Conservation (phyloP, 2,113 vertebrate genomes). For the Aleadryas rufinucha region DNA sequence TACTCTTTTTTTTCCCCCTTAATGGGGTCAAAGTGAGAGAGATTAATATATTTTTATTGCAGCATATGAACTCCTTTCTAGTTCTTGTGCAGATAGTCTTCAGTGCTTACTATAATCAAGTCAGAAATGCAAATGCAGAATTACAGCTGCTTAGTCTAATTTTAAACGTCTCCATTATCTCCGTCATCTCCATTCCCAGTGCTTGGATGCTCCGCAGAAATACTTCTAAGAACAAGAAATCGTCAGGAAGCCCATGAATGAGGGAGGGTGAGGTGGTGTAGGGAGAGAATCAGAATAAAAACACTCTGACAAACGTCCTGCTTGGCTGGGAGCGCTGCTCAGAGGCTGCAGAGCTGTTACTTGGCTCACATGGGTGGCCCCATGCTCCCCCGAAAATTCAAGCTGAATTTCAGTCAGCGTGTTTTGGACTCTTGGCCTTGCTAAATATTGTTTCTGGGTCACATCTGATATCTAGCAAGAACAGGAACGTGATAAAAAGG, state of each 20-base stretch:
- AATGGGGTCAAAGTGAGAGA: neutral
- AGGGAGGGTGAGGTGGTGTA: neutral
- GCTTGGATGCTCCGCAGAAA: neutral
- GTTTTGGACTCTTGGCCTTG: neutral
- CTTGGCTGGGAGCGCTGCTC: neutral
- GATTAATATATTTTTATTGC: neutral
- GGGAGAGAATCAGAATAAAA: neutral
- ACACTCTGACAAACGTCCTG: neutral
- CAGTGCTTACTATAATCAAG: constrained; percentile 53
- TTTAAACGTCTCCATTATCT: constrained; percentile 38
- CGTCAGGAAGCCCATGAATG: constrained; percentile 8
- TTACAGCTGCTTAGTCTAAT: constrained; percentile 60
- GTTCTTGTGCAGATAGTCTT: neutral
- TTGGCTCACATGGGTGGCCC: neutral
- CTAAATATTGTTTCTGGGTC: neutral
- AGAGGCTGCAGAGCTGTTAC: neutral
- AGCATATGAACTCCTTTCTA: neutral
- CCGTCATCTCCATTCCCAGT: neutral
- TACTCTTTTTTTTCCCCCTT: neutral
- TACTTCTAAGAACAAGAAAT: constrained; percentile 46
- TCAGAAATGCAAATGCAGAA: constrained; percentile 49
- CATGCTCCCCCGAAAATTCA: neutral
- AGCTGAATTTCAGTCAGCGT: neutral
- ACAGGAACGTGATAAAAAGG: neutral
- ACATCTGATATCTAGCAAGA: neutral